Evolutionary conservation across 2,888 invertebrate species (phyloP), one percentile per base, ranked within the genome.

Genomic region (Petrolisthes manimaculis): DNA sequence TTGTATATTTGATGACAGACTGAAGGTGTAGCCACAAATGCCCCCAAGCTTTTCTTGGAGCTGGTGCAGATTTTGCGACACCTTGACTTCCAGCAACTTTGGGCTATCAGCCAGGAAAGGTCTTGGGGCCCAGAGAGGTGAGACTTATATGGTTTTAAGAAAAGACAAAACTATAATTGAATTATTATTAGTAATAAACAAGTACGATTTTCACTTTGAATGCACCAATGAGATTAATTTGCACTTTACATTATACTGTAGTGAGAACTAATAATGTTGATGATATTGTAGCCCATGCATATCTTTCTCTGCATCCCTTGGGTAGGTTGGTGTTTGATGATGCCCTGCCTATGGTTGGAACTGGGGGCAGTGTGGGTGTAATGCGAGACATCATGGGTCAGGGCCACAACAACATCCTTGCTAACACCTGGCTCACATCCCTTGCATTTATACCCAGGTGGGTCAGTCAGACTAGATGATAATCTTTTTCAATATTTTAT

Each of bases 401-500:
- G 5, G 67, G 74, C 2, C 84, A 84, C 37, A 86, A 91, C 24
- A 81, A 88, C n/a, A 84, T 91, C 67, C 67, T 84, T 2, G 61
- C 83, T 21, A 86, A 87, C 79, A 86, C 90, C 1, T 91, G 91
- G 91, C 86, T 91, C 21, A 79, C 84, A 56, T 89, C 91, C 5
- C 88, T 91, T 61, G 81, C 90, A 56, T 91, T 86, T 81, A 91
- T 91, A 24, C 86, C 90, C 51, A 91, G 89, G 91, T 91, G 79
- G 24, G 80, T 80, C n/a, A 4, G 71, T 18, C n/a, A n/a, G n/a
- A n/a, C 12, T 5, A n/a, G 9, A 37, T 37, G 37, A 37, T 37
- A 37, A 37, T 37, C 37, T 37, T 37, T 37, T 37, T 0, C 37
- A 37, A 24, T 18, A 37, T 77, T 12, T 37, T 24, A 77, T 24